Conservation (phyloP, 2,888 invertebrate genomes). For the Diogma glabrata region DNA sequence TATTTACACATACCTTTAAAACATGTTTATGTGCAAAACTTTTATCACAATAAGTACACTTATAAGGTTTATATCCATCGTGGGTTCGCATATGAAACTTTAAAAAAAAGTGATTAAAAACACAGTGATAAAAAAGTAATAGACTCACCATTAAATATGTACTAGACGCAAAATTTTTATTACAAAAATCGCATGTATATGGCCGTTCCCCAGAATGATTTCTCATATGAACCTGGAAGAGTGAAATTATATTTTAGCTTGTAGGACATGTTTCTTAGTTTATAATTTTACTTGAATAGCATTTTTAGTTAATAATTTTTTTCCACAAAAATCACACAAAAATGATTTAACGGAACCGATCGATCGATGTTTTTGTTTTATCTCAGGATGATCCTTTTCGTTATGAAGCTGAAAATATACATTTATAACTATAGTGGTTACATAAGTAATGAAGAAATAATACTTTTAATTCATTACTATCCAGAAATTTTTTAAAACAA, state of each 20-base stretch:
- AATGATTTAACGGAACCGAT: not conserved
- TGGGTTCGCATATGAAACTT: not conserved
- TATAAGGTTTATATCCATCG: not conserved
- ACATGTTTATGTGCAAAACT: not conserved
- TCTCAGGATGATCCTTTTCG: not conserved
- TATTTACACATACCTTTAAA: no score
- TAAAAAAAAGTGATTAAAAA: not conserved
- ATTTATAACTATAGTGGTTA: no score
- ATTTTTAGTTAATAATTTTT: not conserved
- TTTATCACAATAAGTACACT: not conserved
- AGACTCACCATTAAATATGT: not conserved
- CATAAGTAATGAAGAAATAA: no score
- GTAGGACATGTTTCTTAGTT: no score
- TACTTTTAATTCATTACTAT: not conserved
- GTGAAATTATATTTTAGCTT: no score
- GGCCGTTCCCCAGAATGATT: not conserved
- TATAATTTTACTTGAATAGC: no score
- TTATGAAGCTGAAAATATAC: no score
- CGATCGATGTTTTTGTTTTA: not conserved
- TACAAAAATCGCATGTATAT: not conserved
- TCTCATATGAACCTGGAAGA: not conserved
- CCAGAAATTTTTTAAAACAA: not conserved
- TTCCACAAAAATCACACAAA: conserved; percentile 1
- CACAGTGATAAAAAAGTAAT: no score
- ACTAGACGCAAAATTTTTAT: not conserved